These are phyloP conservation scores for Yponomeuta evonymella DNA, from an alignment of 2,888 invertebrate genomes.

Conservation along the genomic window DNA sequence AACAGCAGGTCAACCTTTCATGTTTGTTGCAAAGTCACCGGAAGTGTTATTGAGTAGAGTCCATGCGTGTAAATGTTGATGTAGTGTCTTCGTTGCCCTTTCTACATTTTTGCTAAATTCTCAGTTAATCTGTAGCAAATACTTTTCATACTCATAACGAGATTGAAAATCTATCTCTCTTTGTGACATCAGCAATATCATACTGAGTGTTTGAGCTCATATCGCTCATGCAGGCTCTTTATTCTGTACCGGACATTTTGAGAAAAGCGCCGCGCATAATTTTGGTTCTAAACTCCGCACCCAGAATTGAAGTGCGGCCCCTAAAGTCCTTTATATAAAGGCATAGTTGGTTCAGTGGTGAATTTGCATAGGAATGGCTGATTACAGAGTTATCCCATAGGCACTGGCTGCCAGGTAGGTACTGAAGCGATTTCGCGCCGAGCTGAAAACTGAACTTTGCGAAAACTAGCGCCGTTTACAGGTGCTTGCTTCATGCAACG, in stretches of 20 bases:
- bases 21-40: no score
- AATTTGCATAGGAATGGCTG: conserved; percentile 74
- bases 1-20: no score
- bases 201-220: no score
- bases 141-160: no score
- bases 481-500: conserved; percentile 1
- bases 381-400: conserved; percentile 66
- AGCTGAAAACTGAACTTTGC: conserved; percentile 12
- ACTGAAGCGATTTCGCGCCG: conserved; percentile 8
- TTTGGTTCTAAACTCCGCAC: not conserved
- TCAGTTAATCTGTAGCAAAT: no score
- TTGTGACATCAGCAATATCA: not conserved
- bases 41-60: no score
- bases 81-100: no score
- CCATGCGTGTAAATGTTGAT: no score
- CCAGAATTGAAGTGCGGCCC: not conserved
- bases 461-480: conserved; percentile 5
- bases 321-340: conserved; percentile 50
- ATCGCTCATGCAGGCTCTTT: not conserved
- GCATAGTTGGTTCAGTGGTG: conserved; percentile 68
- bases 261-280: no score
- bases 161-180: no score
- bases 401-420: conserved; percentile 35
- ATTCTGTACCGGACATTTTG: no score
- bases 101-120: no score